These are phyloP conservation scores for Urocitellus parryii DNA, from an alignment of 2,113 vertebrate species.

Conservation along the genomic window DNA sequence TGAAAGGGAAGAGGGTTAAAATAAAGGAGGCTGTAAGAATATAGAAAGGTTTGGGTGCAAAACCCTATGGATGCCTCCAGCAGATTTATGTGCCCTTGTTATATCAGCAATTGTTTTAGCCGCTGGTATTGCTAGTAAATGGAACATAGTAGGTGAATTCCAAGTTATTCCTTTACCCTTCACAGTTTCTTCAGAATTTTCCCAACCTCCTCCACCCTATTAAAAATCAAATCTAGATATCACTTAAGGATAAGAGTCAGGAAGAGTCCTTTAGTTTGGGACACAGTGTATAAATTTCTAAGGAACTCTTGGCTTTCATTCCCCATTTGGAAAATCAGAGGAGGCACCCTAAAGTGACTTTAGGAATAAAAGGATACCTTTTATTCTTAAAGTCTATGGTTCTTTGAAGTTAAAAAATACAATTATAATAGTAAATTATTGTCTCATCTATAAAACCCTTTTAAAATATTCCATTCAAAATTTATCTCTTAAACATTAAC, in stretches of 20 bases:
- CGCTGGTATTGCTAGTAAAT: not conserved
- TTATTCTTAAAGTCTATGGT: conserved; percentile 32
- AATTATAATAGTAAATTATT: not conserved
- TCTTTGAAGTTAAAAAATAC: conserved; percentile 35
- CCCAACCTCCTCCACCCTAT: not conserved
- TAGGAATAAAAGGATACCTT: not conserved
- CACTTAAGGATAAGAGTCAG: not conserved
- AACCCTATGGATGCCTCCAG: not conserved
- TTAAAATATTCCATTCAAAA: conserved; percentile 49
- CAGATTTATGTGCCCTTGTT: not conserved
- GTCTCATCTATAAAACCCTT: not conserved
- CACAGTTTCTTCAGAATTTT: not conserved
- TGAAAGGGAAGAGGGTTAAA: not conserved
- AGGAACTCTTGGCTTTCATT: not conserved
- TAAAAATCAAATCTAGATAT: conserved; percentile 20
- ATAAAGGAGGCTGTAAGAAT: not conserved
- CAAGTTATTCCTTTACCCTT: not conserved
- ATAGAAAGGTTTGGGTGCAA: not conserved
- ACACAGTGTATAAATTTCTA: not conserved
- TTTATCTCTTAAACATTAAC: not conserved
- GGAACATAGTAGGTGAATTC: not conserved
- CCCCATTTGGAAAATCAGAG: conserved; percentile 1
- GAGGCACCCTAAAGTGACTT: not conserved
- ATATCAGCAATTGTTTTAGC: not conserved
- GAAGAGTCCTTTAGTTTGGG: not conserved